Evolutionary conservation across 2,888 invertebrate genomes (phyloP), one percentile per base, ranked within the genome.

Genomic region (Thera obeliscata): DNA sequence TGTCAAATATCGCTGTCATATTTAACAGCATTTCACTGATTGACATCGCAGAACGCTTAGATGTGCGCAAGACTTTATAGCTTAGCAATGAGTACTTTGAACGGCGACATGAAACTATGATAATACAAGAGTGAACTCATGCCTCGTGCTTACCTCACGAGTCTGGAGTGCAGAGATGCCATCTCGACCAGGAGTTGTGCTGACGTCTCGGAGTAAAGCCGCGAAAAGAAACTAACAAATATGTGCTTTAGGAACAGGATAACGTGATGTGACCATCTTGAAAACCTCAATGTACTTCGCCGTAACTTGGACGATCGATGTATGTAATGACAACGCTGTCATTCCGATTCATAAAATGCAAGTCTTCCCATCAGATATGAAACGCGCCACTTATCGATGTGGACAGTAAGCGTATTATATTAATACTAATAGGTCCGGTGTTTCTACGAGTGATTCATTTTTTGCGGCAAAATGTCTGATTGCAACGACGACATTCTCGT

Each of bases 321-420:
- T 22, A 22, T 22, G 22, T 22, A 8, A 52, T 52, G 52, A 8
- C 50, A 22, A 22, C 5, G 22, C 22, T 22, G 8, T n/a, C 64
- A 59, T 49, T 59, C 49, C 65, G 50, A 65, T 61, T 56, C 35
- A 65, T 56, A 65, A 50, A 65, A 50, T 60, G 56, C 50, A 52
- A 61, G 55, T 55, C 49, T 9, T 61, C 66, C 61, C 61, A 66
- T 57, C 56, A 65, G 55, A 66, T 61, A 55, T 57, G 67, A 58
- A 52, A 59, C 55, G 61, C 35, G 43, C 52, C 41, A 64, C 70
- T 72, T 66, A 71, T 66, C 67, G 55, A 56, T 52, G 63, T 48
- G 65, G 72, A 71, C 71, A 72, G 69, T 64, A 56, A 64, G 64
- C 65, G 73, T 68, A 70, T 72, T 68, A 67, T 70, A 71, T 73